Conservation (phyloP, 2,797 vertebrate species). For the Melanotaenia pygmaea region DNA sequence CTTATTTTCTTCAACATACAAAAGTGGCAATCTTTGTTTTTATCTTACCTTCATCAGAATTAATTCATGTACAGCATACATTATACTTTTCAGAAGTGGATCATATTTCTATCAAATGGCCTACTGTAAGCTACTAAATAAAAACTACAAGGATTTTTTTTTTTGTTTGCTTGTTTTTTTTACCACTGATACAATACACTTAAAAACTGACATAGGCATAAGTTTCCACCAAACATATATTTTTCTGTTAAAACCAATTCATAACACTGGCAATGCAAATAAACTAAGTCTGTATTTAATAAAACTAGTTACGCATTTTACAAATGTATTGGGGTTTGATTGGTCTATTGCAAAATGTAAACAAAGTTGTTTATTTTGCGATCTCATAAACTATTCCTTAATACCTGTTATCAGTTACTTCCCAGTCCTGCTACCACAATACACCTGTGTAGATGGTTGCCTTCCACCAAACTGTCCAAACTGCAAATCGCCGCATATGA, state of each 20-base stretch:
- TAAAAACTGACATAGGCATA: not conserved
- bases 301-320: not conserved
- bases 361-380: not conserved
- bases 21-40: not conserved
- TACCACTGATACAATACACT: not conserved
- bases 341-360: not conserved
- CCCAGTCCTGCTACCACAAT: not conserved
- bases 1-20: not conserved
- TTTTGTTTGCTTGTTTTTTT: no score
- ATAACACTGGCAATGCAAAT: no score
- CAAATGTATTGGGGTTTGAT: not conserved
- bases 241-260: no score
- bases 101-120: not conserved
- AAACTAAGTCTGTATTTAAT: not conserved
- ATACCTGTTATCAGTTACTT: not conserved
- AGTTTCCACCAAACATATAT: no score
- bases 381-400: not conserved
- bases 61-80: not conserved
- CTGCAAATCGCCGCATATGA: slow-evolving; percentile 63
- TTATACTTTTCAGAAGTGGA: not conserved
- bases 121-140: not conserved
- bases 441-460: slow-evolving; percentile 64
- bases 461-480: slow-evolving; percentile 1
- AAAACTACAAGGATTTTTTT: not conserved
- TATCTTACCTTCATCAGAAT: not conserved